Evolutionary conservation across 2,888 invertebrate genomes (phyloP).

Genomic region (Drosophila demipolita): DNA sequence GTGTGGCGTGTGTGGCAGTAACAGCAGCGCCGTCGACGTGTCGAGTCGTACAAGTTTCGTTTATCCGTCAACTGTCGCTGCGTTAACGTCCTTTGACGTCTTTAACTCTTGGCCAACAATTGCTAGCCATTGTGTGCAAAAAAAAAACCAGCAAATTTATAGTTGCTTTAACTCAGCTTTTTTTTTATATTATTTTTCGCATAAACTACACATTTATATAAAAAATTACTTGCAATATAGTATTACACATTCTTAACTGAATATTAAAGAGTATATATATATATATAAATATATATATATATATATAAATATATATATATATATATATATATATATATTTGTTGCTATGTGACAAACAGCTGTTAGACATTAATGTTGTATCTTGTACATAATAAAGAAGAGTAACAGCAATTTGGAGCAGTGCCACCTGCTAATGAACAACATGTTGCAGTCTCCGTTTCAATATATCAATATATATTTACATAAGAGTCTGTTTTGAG

Average conservation of each 20-base stretch:
- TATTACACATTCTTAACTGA: not conserved
- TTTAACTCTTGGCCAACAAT: conserved; percentile 2
- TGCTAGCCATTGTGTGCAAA: not conserved
- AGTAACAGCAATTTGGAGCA: not conserved
- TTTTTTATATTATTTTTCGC: not conserved
- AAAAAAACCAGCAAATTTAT: not conserved
- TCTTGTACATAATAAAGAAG: not conserved
- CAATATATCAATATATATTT: not conserved
- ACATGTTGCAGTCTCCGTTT: conserved; percentile 45
- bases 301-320: not conserved
- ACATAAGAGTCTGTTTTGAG: not conserved
- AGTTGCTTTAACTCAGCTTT: not conserved
- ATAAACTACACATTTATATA: not conserved
- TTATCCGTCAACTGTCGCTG: conserved; percentile 45
- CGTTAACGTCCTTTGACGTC: conserved; percentile 8
- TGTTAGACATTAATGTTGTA: conserved; percentile 34
- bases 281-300: no score
- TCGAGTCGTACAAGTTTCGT: conserved; percentile 67
- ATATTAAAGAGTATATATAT: not conserved
- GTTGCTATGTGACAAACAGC: conserved; percentile 43
- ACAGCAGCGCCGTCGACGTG: conserved; percentile 75
- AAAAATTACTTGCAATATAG: not conserved
- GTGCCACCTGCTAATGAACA: conserved; percentile 22
- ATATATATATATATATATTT: not conserved
- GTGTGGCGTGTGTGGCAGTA: conserved; percentile 59